Conservation (phyloP, 2,113 vertebrate genomes). For the Notechis scutatus region DNA sequence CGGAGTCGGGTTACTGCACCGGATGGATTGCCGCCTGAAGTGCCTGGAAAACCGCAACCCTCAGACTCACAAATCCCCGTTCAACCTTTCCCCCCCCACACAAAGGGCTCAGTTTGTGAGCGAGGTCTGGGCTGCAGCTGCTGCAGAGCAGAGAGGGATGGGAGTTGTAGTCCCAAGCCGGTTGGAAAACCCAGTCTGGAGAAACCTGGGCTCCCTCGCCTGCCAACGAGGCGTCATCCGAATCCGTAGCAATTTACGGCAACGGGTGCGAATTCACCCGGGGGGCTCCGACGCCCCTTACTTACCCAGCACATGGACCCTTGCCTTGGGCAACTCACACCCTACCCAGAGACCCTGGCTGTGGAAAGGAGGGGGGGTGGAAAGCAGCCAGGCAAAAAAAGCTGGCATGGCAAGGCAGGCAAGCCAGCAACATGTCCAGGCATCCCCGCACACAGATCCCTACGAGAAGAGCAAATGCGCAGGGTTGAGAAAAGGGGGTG, state of each 20-base stretch:
- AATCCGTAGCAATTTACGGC: background rate
- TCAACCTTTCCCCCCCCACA: background rate
- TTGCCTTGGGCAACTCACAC: background rate
- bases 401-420: too few species aligned
- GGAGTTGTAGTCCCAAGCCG: background rate
- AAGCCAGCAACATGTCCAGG: background rate
- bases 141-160: background rate
- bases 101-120: background rate
- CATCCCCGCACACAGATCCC: background rate
- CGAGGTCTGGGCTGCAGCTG: too few species aligned
- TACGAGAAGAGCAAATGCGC: background rate
- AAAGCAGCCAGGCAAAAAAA: background rate
- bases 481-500: background rate
- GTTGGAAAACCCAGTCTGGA: background rate
- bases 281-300: too few species aligned
- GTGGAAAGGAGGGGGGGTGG: too few species aligned
- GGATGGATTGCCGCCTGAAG: background rate
- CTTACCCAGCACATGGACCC: background rate
- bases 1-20: background rate
- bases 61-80: background rate
- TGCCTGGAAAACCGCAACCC: background rate
- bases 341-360: background rate
- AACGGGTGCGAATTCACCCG: background rate
- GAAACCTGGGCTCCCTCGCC: background rate
- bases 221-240: too few species aligned